phyloP scores from a whole-genome alignment of 2,888 invertebrate genomes.

The Anoplius nigerrimus region DNA sequence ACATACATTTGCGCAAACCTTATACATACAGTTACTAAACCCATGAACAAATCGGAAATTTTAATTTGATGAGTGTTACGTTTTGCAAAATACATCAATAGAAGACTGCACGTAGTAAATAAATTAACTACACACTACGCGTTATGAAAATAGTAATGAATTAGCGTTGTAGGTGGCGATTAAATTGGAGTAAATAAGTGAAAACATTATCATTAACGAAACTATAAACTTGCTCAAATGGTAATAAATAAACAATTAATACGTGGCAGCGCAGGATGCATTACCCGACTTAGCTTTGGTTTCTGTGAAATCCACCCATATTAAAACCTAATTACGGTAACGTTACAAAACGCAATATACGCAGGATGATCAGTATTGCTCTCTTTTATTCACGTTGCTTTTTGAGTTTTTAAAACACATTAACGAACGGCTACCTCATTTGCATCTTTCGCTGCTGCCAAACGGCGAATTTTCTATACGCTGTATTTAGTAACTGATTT shows the following conservation, averaged over 20 bases:
- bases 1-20: constrained; percentile 12
- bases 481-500: constrained; percentile 90
- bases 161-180: constrained; percentile 21
- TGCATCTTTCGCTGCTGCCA: constrained; percentile 87
- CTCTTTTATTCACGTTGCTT: constrained; percentile 46
- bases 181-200: constrained; percentile 31
- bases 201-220: constrained; percentile 32
- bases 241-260: constrained; percentile 60
- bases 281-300: constrained; percentile 56
- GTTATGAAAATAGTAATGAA: constrained; percentile 34
- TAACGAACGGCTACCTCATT: constrained; percentile 69
- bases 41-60: constrained; percentile 12
- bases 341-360: constrained; percentile 62
- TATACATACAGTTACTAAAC: constrained; percentile 27
- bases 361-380: constrained; percentile 64
- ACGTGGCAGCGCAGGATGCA: constrained; percentile 44
- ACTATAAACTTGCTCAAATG: constrained; percentile 46
- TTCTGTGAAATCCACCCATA: constrained; percentile 55
- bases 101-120: constrained; percentile 40
- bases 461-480: constrained; percentile 88
- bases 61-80: constrained; percentile 2
- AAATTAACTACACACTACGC: constrained; percentile 46
- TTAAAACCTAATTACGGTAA: constrained; percentile 61
- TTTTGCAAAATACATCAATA: constrained; percentile 20
- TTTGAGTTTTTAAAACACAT: constrained; percentile 42